Base-by-base conservation (phyloP, 1,140 invertebrate species). In the Coelopa frigida region DNA sequence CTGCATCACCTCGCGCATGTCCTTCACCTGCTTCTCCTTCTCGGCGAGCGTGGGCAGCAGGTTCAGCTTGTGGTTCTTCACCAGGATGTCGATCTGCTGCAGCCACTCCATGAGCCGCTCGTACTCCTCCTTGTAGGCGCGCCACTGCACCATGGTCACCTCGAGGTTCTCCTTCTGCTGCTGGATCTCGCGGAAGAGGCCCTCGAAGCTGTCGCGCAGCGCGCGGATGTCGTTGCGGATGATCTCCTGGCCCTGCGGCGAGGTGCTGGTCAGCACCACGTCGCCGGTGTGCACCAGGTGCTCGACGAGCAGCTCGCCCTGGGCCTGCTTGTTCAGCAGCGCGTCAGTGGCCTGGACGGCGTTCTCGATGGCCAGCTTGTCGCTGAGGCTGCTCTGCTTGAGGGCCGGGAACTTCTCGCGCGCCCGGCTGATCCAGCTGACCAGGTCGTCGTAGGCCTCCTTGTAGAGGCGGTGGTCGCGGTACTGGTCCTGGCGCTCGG, bases 51-150 rank as follows among this genome's bases (percentile, higher is more conserved):
- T 89, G 3, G 88, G 78, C 14, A 89, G 75, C 5, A 94, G 72
- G 29, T 87, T 82, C 22, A 89, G 82, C 63, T 93, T 92, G 55
- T 94, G 87, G 22, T 89, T 86, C 66, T 94, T 94, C 15, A 94
- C 83, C 12, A 92, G 76, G 52, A 92, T 88, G 59, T 95, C 90
- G 59, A 89, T 90, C 61, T 93, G 87, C 68, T 95, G 90, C 31
- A 97, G 67, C 92, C 92, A 96, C 62, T 93, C 89, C 46, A 88
- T 91, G 7, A 94, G 70, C 45, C 85, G 78, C 68, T 94, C 91
- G 64, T 89, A 91, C 70, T 94, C 89, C 58, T 94, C 89, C 68
- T 93, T 94, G 67, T 89, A 94, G 46, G 91, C 86, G 45, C 87
- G 75, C 84, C 89, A 90, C 58, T 90, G 85, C 29, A 80, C 76